Evolutionary conservation across 2,888 invertebrate species (phyloP), one percentile per base, ranked within the genome.

Genomic region (Neoscelio sp.): DNA sequence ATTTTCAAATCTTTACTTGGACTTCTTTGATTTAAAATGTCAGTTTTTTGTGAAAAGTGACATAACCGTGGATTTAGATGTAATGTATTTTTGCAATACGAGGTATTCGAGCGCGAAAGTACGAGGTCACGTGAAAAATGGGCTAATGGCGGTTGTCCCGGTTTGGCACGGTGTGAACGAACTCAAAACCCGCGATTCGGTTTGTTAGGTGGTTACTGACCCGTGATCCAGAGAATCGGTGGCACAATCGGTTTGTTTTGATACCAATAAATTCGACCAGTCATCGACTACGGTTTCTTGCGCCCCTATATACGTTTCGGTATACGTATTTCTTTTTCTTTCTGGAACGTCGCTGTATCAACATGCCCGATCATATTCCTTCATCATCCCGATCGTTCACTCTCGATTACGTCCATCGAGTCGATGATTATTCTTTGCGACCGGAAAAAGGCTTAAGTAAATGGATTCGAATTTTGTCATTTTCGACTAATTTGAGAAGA

Each of bases 181-280:
- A 67, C 74, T 74, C 76, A 5, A 20, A 12, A 26, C 23, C 46
- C 50, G 64, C 50, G 42, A 42, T 20, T 58, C 42, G 44, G 18
- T 62, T 56, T 35, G 68, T 46, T 67, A 46, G 17, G 35, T 60
- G 74, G 82, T 83, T 78, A 80, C 67, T 81, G 82, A 81, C 80
- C 81, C 81, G 64, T 58, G 77, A 71, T 30, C 46, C 58, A 10
- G 1, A 10, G 4, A 56, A n/a, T 38, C 13, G 38, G 15, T 44
- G 42, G 23, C 17, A 74, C 74, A 73, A 67, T 74, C 64, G 73
- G 73, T 78, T 75, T 80, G 75, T 83, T 81, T 78, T 76, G 70
- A 44, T 56, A 52, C 18, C 33, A 6, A 10, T 74, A 75, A 82
- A 82, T 80, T 58, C 15, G 65, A 70, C 30, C 64, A 56, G 44